Percentiles rank a stretch among this genome's conserved stretches.
Evolutionary conservation across 2,888 invertebrate genomes (phyloP).

Genomic region (Thereva nobilitata): DNA sequence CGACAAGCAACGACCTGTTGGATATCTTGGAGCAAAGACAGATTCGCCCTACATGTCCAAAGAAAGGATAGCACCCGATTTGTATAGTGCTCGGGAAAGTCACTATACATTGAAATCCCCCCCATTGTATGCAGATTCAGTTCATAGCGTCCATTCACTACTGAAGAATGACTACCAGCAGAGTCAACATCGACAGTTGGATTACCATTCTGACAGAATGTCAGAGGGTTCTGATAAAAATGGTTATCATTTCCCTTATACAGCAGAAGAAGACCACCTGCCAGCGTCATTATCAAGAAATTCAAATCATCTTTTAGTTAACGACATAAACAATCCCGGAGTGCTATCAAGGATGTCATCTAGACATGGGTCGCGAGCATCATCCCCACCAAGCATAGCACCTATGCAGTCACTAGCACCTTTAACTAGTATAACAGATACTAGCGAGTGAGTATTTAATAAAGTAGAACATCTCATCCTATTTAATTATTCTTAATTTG

Average conservation of each 20-base stretch:
- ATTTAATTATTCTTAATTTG: slow-evolving; percentile 10
- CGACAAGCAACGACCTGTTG: slow-evolving; percentile 54
- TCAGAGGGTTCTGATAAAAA: slow-evolving; percentile 75
- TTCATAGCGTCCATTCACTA: slow-evolving; percentile 57
- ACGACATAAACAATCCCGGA: slow-evolving; percentile 63
- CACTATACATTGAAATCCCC: slow-evolving; percentile 55
- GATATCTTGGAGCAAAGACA: slow-evolving; percentile 50
- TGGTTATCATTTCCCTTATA: slow-evolving; percentile 84
- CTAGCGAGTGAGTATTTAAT: slow-evolving; percentile 64
- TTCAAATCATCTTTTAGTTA: slow-evolving; percentile 52
- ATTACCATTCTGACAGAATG: slow-evolving; percentile 64
- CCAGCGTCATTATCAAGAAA: slow-evolving; percentile 49
- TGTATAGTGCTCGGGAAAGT: slow-evolving; percentile 56
- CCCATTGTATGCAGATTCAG: slow-evolving; percentile 51
- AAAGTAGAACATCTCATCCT: background rate
- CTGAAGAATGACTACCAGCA: slow-evolving; percentile 59
- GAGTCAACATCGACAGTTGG: slow-evolving; percentile 51
- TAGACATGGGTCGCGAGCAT: slow-evolving; percentile 55
- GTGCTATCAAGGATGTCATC: slow-evolving; percentile 50
- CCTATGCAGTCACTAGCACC: slow-evolving; percentile 64
- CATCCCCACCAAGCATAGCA: slow-evolving; percentile 60
- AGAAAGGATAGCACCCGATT: slow-evolving; percentile 56
- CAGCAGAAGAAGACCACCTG: slow-evolving; percentile 78
- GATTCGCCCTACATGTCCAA: slow-evolving; percentile 56
- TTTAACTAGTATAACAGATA: slow-evolving; percentile 67